Percentiles rank a stretch among this genome's conserved stretches.
phyloP scores from a whole-genome alignment of 1,140 invertebrate species.

The Phymorhynchus buccinoides region DNA sequence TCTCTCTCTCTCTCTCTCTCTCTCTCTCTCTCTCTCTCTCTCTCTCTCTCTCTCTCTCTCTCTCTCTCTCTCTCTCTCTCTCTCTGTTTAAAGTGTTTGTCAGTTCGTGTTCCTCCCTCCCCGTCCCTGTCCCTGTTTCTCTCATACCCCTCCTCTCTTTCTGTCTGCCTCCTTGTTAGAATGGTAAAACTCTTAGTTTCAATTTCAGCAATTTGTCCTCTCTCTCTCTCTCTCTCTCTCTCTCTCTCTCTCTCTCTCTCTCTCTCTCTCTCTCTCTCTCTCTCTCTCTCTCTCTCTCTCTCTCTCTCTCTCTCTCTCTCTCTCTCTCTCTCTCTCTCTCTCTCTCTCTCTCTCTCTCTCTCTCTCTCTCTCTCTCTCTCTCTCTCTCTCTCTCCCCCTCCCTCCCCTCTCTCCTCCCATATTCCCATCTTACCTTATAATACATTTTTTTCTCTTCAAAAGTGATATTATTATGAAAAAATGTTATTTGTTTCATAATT shows the following conservation, averaged over 20 bases:
- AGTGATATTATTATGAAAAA: too few species aligned
- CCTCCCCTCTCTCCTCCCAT: not conserved
- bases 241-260: not conserved
- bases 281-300: not conserved
- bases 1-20: not conserved
- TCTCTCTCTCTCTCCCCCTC: not conserved
- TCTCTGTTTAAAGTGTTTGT: not conserved
- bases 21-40: constrained; percentile 20
- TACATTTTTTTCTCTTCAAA: too few species aligned
- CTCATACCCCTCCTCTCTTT: not conserved
- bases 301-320: not conserved
- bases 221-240: not conserved
- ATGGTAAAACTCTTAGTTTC: not conserved
- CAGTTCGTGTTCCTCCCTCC: too few species aligned
- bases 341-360: not conserved
- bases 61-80: constrained; percentile 21
- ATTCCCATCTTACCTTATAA: not conserved
- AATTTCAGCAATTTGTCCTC: too few species aligned
- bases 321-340: not conserved
- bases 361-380: not conserved
- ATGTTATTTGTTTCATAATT: too few species aligned
- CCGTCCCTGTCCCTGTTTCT: not conserved
- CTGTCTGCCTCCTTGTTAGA: not conserved
- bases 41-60: not conserved
- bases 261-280: not conserved